phyloP scores from a whole-genome alignment of 2,888 invertebrate genomes.

The Acanthosepion lycidas region DNA sequence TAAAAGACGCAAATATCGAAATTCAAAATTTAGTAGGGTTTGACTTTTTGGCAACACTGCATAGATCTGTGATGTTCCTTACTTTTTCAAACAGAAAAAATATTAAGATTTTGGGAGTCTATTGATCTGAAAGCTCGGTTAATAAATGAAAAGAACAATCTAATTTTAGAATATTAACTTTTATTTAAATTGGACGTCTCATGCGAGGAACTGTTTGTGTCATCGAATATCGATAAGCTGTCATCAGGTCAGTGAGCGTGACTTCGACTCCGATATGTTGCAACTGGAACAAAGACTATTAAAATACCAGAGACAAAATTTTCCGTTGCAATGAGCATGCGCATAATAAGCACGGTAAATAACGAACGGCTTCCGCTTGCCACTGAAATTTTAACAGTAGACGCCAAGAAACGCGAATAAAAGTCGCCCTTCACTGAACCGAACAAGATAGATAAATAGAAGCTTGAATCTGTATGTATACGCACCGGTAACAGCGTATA shows the following conservation, averaged over 20 bases:
- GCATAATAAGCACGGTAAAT: not conserved
- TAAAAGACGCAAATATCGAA: too few relatives aligned
- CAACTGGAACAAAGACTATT: slow-evolving; percentile 8
- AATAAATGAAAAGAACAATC: not conserved
- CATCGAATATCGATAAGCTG: slow-evolving; percentile 33
- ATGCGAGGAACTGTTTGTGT: not conserved
- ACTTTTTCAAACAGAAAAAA: too few relatives aligned
- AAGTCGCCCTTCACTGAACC: slow-evolving; percentile 9
- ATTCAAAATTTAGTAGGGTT: too few relatives aligned
- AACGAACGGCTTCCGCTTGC: not conserved
- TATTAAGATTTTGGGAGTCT: too few relatives aligned
- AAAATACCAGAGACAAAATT: not conserved
- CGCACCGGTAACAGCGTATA: not conserved
- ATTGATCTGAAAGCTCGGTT: not conserved
- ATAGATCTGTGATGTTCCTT: too few relatives aligned
- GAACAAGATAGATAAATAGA: slow-evolving; percentile 22
- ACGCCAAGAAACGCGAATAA: slow-evolving; percentile 22
- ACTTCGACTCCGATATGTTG: not conserved
- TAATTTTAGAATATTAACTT: not conserved
- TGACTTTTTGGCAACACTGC: too few relatives aligned
- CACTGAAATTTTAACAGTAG: not conserved
- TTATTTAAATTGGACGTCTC: not conserved
- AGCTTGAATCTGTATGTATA: not conserved
- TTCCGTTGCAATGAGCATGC: slow-evolving; percentile 8
- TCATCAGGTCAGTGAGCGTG: not conserved